Evolutionary conservation across 2,888 invertebrate genomes (phyloP).

Genomic region (Catotricha subobsoleta): DNA sequence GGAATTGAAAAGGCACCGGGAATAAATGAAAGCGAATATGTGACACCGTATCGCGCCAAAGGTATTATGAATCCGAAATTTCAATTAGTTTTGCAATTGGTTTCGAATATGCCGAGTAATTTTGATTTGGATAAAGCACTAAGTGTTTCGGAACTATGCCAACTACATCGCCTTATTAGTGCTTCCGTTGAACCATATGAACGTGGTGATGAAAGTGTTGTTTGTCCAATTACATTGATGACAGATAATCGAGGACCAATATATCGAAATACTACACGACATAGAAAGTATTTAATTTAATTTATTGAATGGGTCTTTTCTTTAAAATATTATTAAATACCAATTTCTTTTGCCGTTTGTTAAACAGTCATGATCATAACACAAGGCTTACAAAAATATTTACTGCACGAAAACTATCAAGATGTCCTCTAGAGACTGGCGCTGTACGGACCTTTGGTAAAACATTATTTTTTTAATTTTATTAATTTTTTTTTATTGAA

Average conservation of each 20-base stretch:
- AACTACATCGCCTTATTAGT: constrained; percentile 39
- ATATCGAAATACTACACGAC: too few species aligned
- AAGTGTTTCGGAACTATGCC: constrained; percentile 31
- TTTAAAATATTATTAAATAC: too few species aligned
- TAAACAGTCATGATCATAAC: constrained; percentile 20
- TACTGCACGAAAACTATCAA: constrained; percentile 10
- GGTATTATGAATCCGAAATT: constrained; percentile 41
- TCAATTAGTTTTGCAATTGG: constrained; percentile 39
- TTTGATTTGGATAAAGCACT: constrained; percentile 23
- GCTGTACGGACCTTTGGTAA: constrained; percentile 35
- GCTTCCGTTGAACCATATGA: constrained; percentile 38
- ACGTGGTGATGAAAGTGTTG: constrained; percentile 37
- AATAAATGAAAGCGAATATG: constrained; percentile 29
- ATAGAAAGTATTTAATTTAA: too few species aligned
- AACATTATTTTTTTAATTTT: background rate
- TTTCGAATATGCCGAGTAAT: constrained; percentile 30
- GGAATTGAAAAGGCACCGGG: constrained; percentile 36
- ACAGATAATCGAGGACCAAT: too few species aligned
- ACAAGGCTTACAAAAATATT: background rate
- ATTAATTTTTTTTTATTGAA: too few species aligned
- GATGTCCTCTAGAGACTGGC: constrained; percentile 48
- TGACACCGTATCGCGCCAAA: constrained; percentile 39
- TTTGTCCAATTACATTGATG: constrained; percentile 30
- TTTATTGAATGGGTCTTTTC: too few species aligned
- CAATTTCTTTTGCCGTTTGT: too few species aligned